These are phyloP conservation scores for Synaphobranchus kaupii DNA, from an alignment of 2,797 vertebrate genomes.

Conservation along the genomic window DNA sequence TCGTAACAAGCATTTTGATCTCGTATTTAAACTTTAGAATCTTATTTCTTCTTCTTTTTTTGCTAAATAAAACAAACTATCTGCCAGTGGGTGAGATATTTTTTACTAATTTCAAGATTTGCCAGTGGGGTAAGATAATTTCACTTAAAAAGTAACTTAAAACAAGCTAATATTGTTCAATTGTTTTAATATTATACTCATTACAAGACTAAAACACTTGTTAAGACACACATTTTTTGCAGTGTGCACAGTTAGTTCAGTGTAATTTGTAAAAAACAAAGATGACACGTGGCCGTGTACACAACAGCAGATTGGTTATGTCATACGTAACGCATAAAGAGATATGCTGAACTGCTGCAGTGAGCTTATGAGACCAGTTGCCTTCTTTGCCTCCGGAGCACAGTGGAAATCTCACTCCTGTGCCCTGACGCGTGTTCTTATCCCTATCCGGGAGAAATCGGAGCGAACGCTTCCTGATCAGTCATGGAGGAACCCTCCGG, in stretches of 20 bases:
- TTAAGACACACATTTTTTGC: too few relatives aligned
- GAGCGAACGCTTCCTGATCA: constrained; percentile 70
- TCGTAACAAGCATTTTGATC: too few relatives aligned
- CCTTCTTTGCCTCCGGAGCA: background rate
- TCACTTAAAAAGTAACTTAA: too few relatives aligned
- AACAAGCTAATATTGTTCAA: too few relatives aligned
- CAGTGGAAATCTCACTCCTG: background rate
- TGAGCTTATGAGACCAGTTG: background rate
- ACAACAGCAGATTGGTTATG: background rate
- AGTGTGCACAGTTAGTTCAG: background rate
- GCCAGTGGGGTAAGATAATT: too few relatives aligned
- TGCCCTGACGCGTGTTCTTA: constrained; percentile 54
- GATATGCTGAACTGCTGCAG: background rate
- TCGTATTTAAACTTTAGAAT: too few relatives aligned
- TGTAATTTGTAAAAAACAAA: background rate
- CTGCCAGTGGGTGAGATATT: too few relatives aligned
- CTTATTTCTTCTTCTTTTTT: too few relatives aligned
- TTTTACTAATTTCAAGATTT: too few relatives aligned
- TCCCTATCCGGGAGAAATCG: constrained; percentile 64
- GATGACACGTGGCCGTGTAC: background rate
- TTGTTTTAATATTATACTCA: too few relatives aligned
- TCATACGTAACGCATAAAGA: background rate
- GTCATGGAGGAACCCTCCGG: constrained; percentile 57
- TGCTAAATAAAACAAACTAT: too few relatives aligned
- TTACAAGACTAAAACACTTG: too few relatives aligned